Evolutionary conservation across 2,797 vertebrate genomes (phyloP).

Genomic region (Vireo griseus): DNA sequence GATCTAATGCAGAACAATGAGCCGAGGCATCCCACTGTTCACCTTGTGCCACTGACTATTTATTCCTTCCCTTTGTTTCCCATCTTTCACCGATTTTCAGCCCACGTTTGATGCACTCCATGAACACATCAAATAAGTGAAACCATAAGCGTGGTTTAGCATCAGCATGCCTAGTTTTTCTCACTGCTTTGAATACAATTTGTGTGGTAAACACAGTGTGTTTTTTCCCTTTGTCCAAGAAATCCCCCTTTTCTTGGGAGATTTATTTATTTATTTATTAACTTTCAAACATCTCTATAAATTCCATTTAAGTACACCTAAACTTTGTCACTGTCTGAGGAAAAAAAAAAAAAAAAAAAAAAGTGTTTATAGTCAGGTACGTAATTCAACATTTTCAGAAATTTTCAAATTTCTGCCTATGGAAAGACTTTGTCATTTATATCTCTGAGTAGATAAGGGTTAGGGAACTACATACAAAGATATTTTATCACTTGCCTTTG

Average conservation of each 20-base stretch:
- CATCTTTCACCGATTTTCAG: neutral
- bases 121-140: constrained; percentile 24
- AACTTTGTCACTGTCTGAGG: neutral
- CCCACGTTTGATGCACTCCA: constrained; percentile 18
- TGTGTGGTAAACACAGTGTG: neutral
- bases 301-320: neutral
- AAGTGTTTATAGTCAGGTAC: neutral
- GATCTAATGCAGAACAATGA: constrained; percentile 43
- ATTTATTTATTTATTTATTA: neutral
- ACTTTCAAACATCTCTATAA: neutral
- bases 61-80: constrained; percentile 49
- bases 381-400: neutral
- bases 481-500: neutral
- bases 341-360: neutral
- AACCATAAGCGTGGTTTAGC: neutral
- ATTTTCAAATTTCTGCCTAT: neutral
- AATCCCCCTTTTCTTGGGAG: neutral
- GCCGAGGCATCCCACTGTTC: constrained; percentile 36
- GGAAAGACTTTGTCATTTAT: neutral
- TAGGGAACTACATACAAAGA: neutral
- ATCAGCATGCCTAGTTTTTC: neutral
- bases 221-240: neutral
- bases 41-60: constrained; percentile 50
- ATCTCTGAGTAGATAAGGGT: neutral
- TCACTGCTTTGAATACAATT: neutral